Percentiles rank a stretch among this genome's conserved stretches.
Conservation (phyloP, 2,888 invertebrate species). For the Podotricha telesiphe region DNA sequence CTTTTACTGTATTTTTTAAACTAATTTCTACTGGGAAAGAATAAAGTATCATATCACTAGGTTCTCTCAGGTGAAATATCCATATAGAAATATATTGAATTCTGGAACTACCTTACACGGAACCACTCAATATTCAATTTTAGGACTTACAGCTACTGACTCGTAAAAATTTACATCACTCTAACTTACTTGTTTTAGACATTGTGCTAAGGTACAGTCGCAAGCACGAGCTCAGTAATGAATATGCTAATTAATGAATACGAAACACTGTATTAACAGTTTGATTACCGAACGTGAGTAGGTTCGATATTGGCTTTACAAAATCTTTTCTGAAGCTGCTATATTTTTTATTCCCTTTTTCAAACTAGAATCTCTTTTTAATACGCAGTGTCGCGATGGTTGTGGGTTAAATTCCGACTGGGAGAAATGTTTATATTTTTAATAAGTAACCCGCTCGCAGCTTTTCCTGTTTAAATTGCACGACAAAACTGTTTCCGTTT, state of each 20-base stretch:
- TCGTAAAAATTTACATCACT: constrained; percentile 4
- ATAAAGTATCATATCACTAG: too few relatives aligned
- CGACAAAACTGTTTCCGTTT: too few relatives aligned
- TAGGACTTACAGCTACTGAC: constrained; percentile 13
- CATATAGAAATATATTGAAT: background rate
- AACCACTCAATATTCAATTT: background rate
- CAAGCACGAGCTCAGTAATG: background rate
- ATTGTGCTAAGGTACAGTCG: background rate
- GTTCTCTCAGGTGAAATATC: too few relatives aligned
- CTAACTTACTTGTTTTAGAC: background rate
- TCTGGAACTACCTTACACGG: background rate
- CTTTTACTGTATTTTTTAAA: too few relatives aligned
- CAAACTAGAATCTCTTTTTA: too few relatives aligned
- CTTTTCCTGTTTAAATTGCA: too few relatives aligned
- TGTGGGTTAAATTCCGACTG: too few relatives aligned
- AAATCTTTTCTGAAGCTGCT: background rate
- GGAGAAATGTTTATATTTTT: too few relatives aligned
- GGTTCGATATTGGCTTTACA: background rate
- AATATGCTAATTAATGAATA: constrained; percentile 5
- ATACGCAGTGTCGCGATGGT: too few relatives aligned
- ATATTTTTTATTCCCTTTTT: too few relatives aligned
- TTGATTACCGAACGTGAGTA: background rate
- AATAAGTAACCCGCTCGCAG: too few relatives aligned
- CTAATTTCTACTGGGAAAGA: too few relatives aligned
- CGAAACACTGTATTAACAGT: background rate